Evolutionary conservation across 53 echinoderm and acorn worm species (phyloP), one percentile per base, ranked within the genome.

Genomic region (Astropecten irregularis): DNA sequence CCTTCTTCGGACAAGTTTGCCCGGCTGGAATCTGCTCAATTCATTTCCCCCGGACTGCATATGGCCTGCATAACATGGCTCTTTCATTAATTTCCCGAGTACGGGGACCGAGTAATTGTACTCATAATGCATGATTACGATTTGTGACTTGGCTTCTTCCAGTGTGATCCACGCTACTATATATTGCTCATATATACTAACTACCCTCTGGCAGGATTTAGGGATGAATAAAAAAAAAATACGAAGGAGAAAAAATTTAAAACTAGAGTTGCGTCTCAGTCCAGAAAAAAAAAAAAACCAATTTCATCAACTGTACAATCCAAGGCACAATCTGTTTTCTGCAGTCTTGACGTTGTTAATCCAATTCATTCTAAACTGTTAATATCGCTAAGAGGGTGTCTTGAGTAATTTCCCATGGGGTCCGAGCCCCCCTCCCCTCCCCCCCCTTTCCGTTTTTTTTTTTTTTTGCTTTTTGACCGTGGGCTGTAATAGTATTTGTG

Each of bases 301-400:
- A 71, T 49, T 51, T 19, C 32, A 68, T 9, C 42, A 42, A 2
- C 4, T 9, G 19, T n/a, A 53, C 16, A 53, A 18, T 53, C 53
- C 53, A 3, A 14, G 21, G 53, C 11, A 53, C 53, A 53, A 20
- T 53, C 9, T 42, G 9, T 46, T 68, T 46, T 46, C 21, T 64
- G 7, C 18, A 20, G 21, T 7, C 16, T 53, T 20, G 4, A 2
- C 44, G 29, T 68, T 42, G 68, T 51, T 71, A 71, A 71, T 71
- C 71, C 71, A 50, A 71, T 71, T 51, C 50, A 49, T 29, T 71
- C 46, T 71, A 33, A 11, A 71, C 52, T 71, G 71, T 49, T 71
- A 51, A 71, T 71, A 71, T 71, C 44, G 20, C 51, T 51, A 51
- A 71, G 34, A 51, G 71, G 71, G 71, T 51, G 52, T 71, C 52